Conservation (phyloP, 1,140 invertebrate species). For the Penaeus chinensis region DNA sequence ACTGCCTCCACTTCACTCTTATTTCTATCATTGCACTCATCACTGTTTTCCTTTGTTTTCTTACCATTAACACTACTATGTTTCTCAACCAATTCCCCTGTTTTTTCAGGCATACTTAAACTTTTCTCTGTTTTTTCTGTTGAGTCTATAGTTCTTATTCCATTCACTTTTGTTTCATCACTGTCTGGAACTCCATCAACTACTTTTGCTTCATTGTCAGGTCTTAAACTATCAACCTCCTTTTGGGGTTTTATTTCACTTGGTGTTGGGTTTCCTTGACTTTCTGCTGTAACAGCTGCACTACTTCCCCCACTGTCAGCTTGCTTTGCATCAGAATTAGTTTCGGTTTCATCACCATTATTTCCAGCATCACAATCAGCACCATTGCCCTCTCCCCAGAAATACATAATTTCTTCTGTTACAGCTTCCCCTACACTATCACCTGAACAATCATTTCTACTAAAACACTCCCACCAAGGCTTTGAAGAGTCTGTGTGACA, state of each 20-base stretch:
- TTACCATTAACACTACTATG: slow-evolving; percentile 52
- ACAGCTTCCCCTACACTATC: slow-evolving; percentile 55
- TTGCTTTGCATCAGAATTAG: slow-evolving; percentile 56
- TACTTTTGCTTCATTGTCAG: slow-evolving; percentile 36
- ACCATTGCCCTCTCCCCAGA: slow-evolving; percentile 56
- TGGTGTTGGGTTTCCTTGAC: slow-evolving; percentile 27
- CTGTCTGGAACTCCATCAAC: slow-evolving; percentile 47
- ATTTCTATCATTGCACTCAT: slow-evolving; percentile 5
- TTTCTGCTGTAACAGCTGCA: slow-evolving; percentile 18
- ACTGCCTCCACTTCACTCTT: background rate
- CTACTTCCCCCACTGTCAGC: slow-evolving; percentile 53
- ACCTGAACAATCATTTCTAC: slow-evolving; percentile 35
- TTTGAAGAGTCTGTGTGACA: background rate
- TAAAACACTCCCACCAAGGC: slow-evolving; percentile 63
- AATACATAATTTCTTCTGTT: slow-evolving; percentile 56
- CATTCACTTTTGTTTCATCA: slow-evolving; percentile 57
- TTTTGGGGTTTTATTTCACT: slow-evolving; percentile 36
- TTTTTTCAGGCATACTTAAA: background rate
- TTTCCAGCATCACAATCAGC: slow-evolving; percentile 58
- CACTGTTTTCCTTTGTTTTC: background rate
- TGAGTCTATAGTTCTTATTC: slow-evolving; percentile 50
- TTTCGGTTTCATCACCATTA: slow-evolving; percentile 54
- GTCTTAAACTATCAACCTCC: slow-evolving; percentile 37
- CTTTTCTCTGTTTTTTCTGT: slow-evolving; percentile 33
- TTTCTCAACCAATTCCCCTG: slow-evolving; percentile 21